Base-by-base conservation (phyloP, 2,888 invertebrate genomes). In the Ecdyonurus torrentis region DNA sequence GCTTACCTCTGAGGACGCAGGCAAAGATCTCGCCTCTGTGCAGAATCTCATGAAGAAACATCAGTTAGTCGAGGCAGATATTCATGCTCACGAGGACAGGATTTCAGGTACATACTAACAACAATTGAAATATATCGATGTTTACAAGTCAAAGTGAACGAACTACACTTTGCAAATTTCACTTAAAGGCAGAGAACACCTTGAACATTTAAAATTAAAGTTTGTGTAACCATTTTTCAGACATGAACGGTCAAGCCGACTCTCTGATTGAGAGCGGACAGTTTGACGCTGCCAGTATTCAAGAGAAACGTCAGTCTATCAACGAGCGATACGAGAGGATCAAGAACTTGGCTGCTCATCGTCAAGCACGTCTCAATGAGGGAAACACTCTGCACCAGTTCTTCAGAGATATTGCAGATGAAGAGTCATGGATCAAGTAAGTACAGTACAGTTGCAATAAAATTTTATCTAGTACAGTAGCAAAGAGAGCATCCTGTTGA, bases 31-130 rank as follows among this genome's bases (percentile, higher is more conserved):
- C 69, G 94, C 96, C 1, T 95, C 96, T 0, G 98, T 98, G 24
- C 98, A 99, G 80, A 98, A 99, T 77, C 81, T 99, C 67, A 92
- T 97, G 84, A 96, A 97, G 81, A 95, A 96, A 72, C 98, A 98
- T 76, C 96, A 97, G 76, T 81, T 99, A 64, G 92, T 99, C 23
- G 98, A 99, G 74, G 98, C 98, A 58, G 98, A 99, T 74, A 95
- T 99, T 71, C 87, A 87, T 71, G 95, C 97, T 0, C 98, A 99
- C 74, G 95, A 95, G 73, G 96, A 94, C 73, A 83, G 94, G 67
- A 92, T 95, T 70, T 87, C 87, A 71, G 90, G 87, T 83, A 68
- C 69, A n/a, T n/a, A n/a, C n/a, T n/a, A n/a, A n/a, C n/a, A n/a
- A n/a, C n/a, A n/a, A n/a, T n/a, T n/a, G n/a, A n/a, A n/a, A n/a